Conservation (phyloP, 1,140 invertebrate genomes). For the Camponotus pennsylvanicus region DNA sequence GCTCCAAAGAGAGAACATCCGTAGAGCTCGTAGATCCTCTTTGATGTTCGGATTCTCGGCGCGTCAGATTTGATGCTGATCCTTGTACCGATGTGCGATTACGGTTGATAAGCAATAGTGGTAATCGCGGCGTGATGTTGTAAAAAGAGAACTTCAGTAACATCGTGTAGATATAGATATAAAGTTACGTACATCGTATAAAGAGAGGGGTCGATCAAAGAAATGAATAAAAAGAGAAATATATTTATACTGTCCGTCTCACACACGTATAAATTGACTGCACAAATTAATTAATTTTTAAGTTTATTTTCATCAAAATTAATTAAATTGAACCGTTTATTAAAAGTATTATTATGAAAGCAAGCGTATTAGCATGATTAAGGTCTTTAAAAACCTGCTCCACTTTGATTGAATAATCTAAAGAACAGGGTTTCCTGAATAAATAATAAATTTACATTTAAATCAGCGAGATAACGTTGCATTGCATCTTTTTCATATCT, state of each 20-base stretch:
- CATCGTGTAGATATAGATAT: not conserved
- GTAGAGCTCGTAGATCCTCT: slow-evolving; percentile 31
- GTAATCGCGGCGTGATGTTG: slow-evolving; percentile 1
- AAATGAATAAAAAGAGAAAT: too few species aligned
- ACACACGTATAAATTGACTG: not conserved
- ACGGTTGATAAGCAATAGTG: slow-evolving; percentile 35
- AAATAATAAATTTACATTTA: slow-evolving; percentile 18
- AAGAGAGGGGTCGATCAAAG: not conserved
- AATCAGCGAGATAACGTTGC: not conserved
- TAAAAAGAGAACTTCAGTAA: slow-evolving; percentile 14
- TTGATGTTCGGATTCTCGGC: slow-evolving; percentile 48
- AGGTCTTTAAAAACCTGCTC: not conserved
- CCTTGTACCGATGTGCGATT: slow-evolving; percentile 52
- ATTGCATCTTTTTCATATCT: slow-evolving; percentile 20
- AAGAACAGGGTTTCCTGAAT: not conserved
- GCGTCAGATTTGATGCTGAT: slow-evolving; percentile 50
- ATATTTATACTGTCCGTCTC: not conserved
- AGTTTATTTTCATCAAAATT: not conserved
- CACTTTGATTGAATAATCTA: not conserved
- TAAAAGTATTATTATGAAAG: not conserved
- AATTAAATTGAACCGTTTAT: slow-evolving; percentile 1
- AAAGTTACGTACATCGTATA: not conserved
- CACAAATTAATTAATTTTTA: not conserved
- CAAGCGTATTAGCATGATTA: not conserved
- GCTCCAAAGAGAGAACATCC: slow-evolving; percentile 46